These are phyloP conservation scores for Felis chaus DNA, from an alignment of 2,113 vertebrate genomes.

Conservation along the genomic window DNA sequence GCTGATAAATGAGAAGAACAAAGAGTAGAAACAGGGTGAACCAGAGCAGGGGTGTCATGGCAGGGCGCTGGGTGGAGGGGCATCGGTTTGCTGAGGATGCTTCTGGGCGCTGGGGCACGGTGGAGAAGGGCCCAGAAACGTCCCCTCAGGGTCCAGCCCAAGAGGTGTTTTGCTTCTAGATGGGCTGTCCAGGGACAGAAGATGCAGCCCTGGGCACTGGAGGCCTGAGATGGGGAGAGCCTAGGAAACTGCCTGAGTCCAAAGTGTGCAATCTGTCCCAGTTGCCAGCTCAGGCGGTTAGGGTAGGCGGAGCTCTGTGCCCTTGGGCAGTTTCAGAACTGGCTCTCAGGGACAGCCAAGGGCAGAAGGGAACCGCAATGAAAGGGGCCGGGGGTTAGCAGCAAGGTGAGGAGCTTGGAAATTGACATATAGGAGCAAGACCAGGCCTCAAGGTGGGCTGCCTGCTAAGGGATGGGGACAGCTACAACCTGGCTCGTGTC, in stretches of 20 bases:
- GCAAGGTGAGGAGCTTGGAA: not conserved
- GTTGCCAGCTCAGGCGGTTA: not conserved
- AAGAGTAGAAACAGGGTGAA: not conserved
- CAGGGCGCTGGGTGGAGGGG: not conserved
- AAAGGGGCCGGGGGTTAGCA: not conserved
- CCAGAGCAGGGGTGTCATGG: not conserved
- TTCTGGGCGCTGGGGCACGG: not conserved
- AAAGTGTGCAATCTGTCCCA: not conserved
- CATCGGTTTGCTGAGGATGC: not conserved
- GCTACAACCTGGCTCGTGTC: not conserved
- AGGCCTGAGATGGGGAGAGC: not conserved
- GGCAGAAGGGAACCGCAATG: not conserved
- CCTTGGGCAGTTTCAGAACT: not conserved
- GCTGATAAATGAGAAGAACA: not conserved
- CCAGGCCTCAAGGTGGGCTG: not conserved
- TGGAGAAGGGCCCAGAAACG: not conserved
- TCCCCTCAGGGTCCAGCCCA: not conserved
- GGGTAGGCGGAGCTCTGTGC: not conserved
- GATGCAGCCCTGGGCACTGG: not conserved
- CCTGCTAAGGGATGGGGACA: not conserved
- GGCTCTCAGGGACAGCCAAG: not conserved
- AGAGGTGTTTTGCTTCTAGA: not conserved
- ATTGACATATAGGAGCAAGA: not conserved
- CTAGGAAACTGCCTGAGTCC: not conserved
- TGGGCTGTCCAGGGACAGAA: not conserved